Base-by-base conservation (phyloP, 2,888 invertebrate genomes). In the Aphidoletes aphidimyza region DNA sequence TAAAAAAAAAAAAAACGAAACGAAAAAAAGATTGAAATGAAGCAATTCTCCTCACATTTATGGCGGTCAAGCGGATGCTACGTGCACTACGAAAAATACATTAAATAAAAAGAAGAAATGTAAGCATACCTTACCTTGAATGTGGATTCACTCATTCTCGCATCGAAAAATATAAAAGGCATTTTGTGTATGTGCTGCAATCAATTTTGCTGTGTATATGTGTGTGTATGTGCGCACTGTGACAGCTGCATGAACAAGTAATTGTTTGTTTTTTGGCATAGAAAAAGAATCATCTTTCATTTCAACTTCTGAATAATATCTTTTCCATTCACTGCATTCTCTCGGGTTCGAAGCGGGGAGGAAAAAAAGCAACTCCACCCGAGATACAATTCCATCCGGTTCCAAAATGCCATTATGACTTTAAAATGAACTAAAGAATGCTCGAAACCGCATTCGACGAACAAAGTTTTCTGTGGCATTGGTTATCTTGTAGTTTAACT, bases 51-150 rank as follows among this genome's bases (percentile, higher is more conserved):
- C 3, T 8, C 19, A 22, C 81, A 81, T 81, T 81, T 22, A 37
- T 81, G 17, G 37, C 81, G 81, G 81, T 81, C 81, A 81, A 81
- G 37, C 81, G 81, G 81, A 81, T 81, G 36, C 37, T n/a, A 37
- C 22, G 81, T 37, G 36, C 37, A 81, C 30, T 69, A 14, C 14
- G 26, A 69, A 30, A 69, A 69, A 14, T 14, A 3, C 69, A 69
- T 69, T 69, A 30, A 69, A 69, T 69, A 14, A 14, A n/a, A 69
- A 69, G 42, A 42, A 14, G 6, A 14, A 6, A 42, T 9, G 14
- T 9, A 42, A 42, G 3, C 17, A 2, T 30, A 30, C 30, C 2
- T 47, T 47, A 69, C 69, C 69, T 69, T 69, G 11, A 30, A 69
- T 30, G 30, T 69, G 34, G 69, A 69, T 69, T 69, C 30, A 69